Evolutionary conservation across 2,797 vertebrate species (phyloP), one percentile per base, ranked within the genome.

Genomic region (Myripristis murdjan): DNA sequence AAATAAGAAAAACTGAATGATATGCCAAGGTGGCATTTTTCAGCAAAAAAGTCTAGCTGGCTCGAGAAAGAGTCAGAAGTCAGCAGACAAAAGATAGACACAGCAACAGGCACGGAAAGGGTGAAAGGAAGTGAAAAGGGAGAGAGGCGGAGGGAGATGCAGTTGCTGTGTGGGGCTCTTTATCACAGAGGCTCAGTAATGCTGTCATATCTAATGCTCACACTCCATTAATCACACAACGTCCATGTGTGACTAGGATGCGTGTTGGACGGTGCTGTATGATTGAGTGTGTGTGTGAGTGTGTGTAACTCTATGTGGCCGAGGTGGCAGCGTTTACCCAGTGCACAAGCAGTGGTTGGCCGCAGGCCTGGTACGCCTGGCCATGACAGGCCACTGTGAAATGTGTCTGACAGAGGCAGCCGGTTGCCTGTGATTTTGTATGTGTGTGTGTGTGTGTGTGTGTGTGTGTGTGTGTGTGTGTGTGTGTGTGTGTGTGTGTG

Each of bases 341-440:
- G 75, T 64, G 83, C 86, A 81, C 76, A 83, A 90, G 87, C 73
- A 72, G 91, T 56, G 85, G 84, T 85, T 91, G 89, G 90, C 93
- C 80, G 71, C 87, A 78, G 87, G 92, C 92, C 84, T 87, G 76
- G 78, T 79, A 43, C 65, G 66, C 77, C 67, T 67, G 67, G 78
- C 82, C 73, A 46, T 93, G 92, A 94, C 83, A 75, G 78, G 86
- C 75, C 83, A 89, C 93, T 94, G 94, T 95, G 93, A 94, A 95
- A 95, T 95, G 93, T 79, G 70, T 51, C 84, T 94, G 94, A 94
- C 94, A 92, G 77, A 76, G 77, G 83, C 74, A 83, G 84, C 84
- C 77, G 72, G 9, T 74, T 81, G 59, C 41, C 81, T 88, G 44
- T 77, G 61, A 77, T 73, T 84, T 12, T 84, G 22, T 70, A 26